Conservation (phyloP, 2,888 invertebrate species). For the Balanococcus diminutus region DNA sequence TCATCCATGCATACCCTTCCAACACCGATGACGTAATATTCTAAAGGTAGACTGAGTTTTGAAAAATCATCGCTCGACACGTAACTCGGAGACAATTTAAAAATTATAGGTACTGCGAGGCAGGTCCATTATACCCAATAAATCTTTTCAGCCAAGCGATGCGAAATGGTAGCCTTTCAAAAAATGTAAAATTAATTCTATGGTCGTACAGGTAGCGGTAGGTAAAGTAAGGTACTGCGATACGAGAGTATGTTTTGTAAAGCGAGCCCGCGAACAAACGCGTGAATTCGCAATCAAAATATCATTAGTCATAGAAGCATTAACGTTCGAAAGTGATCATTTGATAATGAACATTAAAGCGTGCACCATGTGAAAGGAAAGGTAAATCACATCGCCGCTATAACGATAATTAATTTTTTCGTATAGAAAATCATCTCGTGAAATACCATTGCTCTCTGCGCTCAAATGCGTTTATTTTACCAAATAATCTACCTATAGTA, state of each 20-base stretch:
- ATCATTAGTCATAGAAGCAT: slow-evolving; percentile 38
- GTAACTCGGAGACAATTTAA: neutral
- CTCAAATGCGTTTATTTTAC: too few relatives aligned
- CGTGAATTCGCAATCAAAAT: slow-evolving; percentile 35
- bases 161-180: slow-evolving; percentile 16
- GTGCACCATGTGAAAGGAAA: neutral
- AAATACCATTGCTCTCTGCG: neutral
- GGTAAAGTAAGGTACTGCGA: too few relatives aligned
- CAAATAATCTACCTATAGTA: too few relatives aligned
- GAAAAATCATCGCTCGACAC: neutral
- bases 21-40: neutral
- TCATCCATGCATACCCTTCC: neutral
- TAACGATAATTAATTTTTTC: slow-evolving; percentile 12
- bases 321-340: slow-evolving; percentile 27
- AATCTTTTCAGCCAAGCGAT: neutral
- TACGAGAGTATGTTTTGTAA: slow-evolving; percentile 3
- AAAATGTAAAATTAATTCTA: neutral
- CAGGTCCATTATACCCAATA: neutral
- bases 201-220: too few relatives aligned
- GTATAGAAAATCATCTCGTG: neutral
- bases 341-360: neutral
- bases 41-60: neutral
- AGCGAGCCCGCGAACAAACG: neutral
- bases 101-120: slow-evolving; percentile 8
- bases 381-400: neutral